Base-by-base conservation (phyloP, 1,140 invertebrate genomes). In the Drosophila ambigua region DNA sequence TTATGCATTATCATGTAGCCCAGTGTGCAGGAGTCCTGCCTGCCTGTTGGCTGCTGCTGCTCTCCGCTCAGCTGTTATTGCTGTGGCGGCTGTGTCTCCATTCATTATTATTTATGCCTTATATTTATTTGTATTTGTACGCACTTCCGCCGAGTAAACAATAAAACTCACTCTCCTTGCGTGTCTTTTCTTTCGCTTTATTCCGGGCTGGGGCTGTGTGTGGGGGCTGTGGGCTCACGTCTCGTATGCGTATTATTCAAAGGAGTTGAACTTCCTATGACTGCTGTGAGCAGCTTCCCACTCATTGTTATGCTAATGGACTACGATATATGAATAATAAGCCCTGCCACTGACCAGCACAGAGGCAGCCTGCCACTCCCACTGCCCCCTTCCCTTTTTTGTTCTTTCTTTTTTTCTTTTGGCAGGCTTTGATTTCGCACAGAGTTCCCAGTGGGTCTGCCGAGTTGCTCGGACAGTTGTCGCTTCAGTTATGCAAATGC, bases 31-130 rank as follows among this genome's bases (percentile, higher is more conserved):
- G 35, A 39, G 35, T 39, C 11, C 35, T 75, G 48, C 16, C 16
- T 16, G 16, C 20, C 52, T 50, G 15, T n/a, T 46, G 24, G 13
- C 4, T 46, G 28, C 48, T 16, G 44, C 4, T 39, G 11, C 35
- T 11, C 35, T 24, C 23, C 0, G 4, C 35, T 39, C 35, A 39
- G 15, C 46, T 57, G 41, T 52, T 72, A 61, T 72, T 65, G 59
- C 65, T 65, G 45, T 65, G 52, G 50, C 63, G 39, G 44, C 68
- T 66, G 20, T 13, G 83, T 88, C 75, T 79, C 88, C 83, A 77
- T 88, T 88, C 76, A 88, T 88, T 88, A 88, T 88, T 88, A 88
- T 88, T 88, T 88, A 88, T 88, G 83, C 76, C 88, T 88, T 88
- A 13, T 39, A 11, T 9, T 31, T 39, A 39, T 39, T 39, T 39